These are phyloP conservation scores for Hystrix brachyura DNA, from an alignment of 2,113 vertebrate species.

Conservation along the genomic window DNA sequence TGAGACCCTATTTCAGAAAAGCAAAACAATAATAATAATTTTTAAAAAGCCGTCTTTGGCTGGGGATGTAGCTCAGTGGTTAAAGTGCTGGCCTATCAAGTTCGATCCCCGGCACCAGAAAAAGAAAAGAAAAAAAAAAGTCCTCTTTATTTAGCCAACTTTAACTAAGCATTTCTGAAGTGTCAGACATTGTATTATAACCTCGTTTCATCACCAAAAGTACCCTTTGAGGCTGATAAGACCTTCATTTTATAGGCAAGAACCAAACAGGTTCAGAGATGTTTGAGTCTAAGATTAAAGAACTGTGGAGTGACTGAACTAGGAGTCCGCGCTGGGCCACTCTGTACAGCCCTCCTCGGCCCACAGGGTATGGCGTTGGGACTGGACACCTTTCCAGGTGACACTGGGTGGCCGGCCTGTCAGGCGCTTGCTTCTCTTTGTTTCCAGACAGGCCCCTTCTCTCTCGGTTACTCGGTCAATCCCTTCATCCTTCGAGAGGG, in stretches of 20 bases:
- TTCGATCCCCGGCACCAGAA: too few relatives aligned
- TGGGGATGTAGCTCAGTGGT: too few relatives aligned
- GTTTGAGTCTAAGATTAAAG: not conserved
- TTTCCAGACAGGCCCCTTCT: not conserved
- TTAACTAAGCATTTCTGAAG: not conserved
- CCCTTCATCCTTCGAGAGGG: not conserved
- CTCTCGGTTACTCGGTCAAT: not conserved
- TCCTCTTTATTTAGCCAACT: not conserved
- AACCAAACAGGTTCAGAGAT: not conserved
- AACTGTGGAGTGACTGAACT: not conserved
- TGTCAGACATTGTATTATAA: not conserved
- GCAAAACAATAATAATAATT: too few relatives aligned
- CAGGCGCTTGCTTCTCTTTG: not conserved
- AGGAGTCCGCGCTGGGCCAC: not conserved
- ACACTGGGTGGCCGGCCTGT: not conserved
- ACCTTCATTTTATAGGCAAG: not conserved
- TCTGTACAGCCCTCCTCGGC: accelerated
- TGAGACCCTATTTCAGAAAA: too few relatives aligned
- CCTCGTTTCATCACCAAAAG: slow-evolving; percentile 11
- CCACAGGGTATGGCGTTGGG: accelerated
- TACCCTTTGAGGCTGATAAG: not conserved
- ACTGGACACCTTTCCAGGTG: not conserved
- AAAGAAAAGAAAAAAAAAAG: not conserved
- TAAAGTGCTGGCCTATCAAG: too few relatives aligned
- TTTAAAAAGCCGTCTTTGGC: too few relatives aligned